Percentiles rank a stretch among this genome's conserved stretches.
These are phyloP conservation scores for Pollicipes pollicipes DNA, from an alignment of 1,140 invertebrate species.

Conservation along the genomic window DNA sequence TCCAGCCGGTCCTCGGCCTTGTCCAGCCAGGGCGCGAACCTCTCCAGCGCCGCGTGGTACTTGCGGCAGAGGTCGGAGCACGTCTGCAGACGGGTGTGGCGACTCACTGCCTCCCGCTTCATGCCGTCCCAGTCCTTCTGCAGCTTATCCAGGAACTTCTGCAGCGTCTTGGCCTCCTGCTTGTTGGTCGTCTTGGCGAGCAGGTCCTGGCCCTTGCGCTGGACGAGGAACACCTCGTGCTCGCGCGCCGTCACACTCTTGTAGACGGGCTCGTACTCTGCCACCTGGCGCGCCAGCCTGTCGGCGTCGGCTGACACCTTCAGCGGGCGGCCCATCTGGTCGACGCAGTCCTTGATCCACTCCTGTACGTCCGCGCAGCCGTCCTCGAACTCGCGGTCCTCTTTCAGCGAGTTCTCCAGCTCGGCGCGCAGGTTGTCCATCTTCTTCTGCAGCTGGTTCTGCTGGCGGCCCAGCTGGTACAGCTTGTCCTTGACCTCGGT, in stretches of 20 bases:
- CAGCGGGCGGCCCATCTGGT: slow-evolving; percentile 49
- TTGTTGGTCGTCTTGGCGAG: slow-evolving; percentile 35
- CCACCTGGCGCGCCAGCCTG: slow-evolving; percentile 64
- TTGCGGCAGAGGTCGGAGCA: slow-evolving; percentile 83
- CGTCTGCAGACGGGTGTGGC: slow-evolving; percentile 66
- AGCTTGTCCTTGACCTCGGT: slow-evolving; percentile 80
- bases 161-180: slow-evolving; percentile 31
- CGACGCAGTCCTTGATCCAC: slow-evolving; percentile 64
- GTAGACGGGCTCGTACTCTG: slow-evolving; percentile 64
- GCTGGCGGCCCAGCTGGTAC: slow-evolving; percentile 57
- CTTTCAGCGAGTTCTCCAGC: slow-evolving; percentile 59
- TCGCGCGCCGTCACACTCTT: slow-evolving; percentile 71
- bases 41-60: slow-evolving; percentile 63
- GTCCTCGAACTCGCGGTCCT: slow-evolving; percentile 59
- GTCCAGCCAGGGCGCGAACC: slow-evolving; percentile 70
- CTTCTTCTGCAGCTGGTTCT: slow-evolving; percentile 69
- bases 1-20: slow-evolving; percentile 70
- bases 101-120: slow-evolving; percentile 61
- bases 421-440: slow-evolving; percentile 74
- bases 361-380: slow-evolving; percentile 67
- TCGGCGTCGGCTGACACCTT: slow-evolving; percentile 69
- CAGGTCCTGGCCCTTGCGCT: slow-evolving; percentile 73
- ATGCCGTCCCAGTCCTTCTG: slow-evolving; percentile 77
- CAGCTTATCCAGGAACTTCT: slow-evolving; percentile 61
- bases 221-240: slow-evolving; percentile 81